Conservation (phyloP, 2,888 invertebrate genomes). For the Rotaria sp. region DNA sequence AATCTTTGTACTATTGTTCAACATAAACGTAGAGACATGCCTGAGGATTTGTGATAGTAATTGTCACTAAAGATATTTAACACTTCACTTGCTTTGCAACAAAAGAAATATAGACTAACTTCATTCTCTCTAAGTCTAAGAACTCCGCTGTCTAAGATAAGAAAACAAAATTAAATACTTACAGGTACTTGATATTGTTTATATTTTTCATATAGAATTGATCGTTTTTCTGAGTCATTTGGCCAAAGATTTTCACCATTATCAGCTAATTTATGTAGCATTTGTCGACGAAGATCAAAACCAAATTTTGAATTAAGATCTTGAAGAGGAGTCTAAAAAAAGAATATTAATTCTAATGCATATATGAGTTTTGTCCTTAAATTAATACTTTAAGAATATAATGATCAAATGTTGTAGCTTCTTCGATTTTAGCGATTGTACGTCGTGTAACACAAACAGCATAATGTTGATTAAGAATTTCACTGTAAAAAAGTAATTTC, state of each 20-base stretch:
- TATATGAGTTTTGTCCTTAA: conserved; percentile 19
- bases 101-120: too few species aligned
- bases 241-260: conserved; percentile 47
- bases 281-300: conserved; percentile 73
- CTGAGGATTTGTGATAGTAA: too few species aligned
- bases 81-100: too few species aligned
- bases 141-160: too few species aligned
- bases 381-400: conserved; percentile 73
- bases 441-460: conserved; percentile 74
- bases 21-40: too few species aligned
- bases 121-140: too few species aligned
- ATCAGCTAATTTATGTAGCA: conserved; percentile 64
- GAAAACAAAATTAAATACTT: not conserved
- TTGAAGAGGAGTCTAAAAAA: conserved; percentile 71
- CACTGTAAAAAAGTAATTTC: conserved; percentile 76
- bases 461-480: conserved; percentile 77
- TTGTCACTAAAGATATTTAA: too few species aligned
- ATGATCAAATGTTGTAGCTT: conserved; percentile 83
- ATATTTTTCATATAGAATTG: conserved; percentile 34
- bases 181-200: conserved; percentile 35
- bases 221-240: conserved; percentile 32
- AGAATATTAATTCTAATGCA: conserved; percentile 1
- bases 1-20: too few species aligned
- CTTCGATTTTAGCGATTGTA: conserved; percentile 74
- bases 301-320: conserved; percentile 80